phyloP scores from a whole-genome alignment of 2,113 vertebrate genomes.

The Leptocoma aspasia region DNA sequence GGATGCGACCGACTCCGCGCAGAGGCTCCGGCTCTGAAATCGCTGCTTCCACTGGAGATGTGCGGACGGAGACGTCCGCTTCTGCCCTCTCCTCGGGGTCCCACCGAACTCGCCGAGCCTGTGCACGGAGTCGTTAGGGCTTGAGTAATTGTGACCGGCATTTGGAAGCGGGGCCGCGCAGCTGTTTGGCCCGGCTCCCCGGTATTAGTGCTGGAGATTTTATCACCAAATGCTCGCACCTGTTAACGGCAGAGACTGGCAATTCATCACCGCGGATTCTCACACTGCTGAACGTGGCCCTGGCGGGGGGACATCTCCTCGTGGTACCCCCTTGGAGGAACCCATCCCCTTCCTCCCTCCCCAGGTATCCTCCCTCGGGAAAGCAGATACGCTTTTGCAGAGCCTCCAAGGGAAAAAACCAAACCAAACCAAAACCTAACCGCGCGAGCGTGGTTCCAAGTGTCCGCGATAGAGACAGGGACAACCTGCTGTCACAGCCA shows the following conservation, averaged over 20 bases:
- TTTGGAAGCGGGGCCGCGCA: slow-evolving; percentile 55
- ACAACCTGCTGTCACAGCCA: neutral
- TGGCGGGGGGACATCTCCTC: neutral
- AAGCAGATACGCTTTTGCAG: neutral
- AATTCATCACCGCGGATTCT: slow-evolving; percentile 59
- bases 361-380: neutral
- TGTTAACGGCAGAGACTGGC: slow-evolving; percentile 56
- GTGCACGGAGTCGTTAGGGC: slow-evolving; percentile 21
- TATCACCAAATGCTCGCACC: slow-evolving; percentile 65
- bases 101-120: neutral
- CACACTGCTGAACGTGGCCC: slow-evolving; percentile 21
- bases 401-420: neutral
- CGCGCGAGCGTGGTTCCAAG: neutral
- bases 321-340: neutral
- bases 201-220: slow-evolving; percentile 64
- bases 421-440: neutral
- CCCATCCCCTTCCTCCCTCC: neutral
- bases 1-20: neutral
- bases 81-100: neutral
- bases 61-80: neutral
- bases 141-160: slow-evolving; percentile 45
- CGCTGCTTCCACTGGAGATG: neutral
- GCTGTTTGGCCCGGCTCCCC: slow-evolving; percentile 61
- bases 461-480: neutral
- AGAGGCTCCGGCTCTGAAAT: neutral